phyloP scores from a whole-genome alignment of 2,113 vertebrate species.

The Colinus virginianus region DNA sequence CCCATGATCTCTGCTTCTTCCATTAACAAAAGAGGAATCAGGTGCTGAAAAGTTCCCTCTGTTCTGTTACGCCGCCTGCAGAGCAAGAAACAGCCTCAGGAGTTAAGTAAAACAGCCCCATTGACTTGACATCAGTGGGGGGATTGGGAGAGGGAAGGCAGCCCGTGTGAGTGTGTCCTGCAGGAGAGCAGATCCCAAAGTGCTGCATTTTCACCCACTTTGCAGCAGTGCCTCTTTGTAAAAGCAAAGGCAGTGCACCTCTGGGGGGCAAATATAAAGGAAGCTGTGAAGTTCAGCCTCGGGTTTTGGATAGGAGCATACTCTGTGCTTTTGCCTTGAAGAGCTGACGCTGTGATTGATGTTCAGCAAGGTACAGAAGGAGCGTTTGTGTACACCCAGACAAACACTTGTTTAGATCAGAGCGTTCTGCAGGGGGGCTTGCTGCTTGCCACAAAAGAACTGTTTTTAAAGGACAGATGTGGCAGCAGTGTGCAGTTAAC shows the following conservation, averaged over 20 bases:
- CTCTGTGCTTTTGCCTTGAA: background rate
- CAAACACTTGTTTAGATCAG: background rate
- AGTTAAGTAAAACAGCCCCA: background rate
- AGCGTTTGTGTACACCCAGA: background rate
- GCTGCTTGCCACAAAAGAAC: background rate
- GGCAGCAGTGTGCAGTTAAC: background rate
- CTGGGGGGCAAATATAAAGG: background rate
- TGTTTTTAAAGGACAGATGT: background rate
- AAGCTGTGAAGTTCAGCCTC: background rate
- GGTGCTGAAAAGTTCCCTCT: background rate
- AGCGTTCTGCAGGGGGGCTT: background rate
- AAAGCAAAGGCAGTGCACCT: background rate
- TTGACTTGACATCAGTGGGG: background rate
- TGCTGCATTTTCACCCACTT: too few relatives aligned
- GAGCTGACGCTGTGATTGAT: background rate
- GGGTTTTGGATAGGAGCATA: background rate
- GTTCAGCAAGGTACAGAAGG: background rate
- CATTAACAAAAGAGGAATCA: background rate
- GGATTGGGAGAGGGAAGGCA: too few relatives aligned
- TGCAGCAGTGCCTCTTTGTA: background rate
- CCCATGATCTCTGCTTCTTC: background rate
- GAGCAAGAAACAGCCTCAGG: background rate
- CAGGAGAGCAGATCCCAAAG: too few relatives aligned
- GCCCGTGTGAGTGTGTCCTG: too few relatives aligned
- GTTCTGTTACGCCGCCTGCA: background rate